Base-by-base conservation (phyloP, 1,140 invertebrate genomes). In the Aradophagus sp. region DNA sequence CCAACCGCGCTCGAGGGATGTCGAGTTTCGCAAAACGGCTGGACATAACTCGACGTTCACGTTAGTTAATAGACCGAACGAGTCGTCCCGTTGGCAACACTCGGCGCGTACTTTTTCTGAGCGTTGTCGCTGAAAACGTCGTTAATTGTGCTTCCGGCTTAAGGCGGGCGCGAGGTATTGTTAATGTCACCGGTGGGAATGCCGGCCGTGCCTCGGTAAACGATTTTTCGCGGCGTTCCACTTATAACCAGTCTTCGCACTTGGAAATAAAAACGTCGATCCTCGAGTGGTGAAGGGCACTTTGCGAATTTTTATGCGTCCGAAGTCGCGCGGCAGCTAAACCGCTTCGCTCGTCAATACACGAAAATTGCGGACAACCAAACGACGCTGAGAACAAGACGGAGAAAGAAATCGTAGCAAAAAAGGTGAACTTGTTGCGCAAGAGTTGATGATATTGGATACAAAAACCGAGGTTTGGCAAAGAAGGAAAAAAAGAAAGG, bases 361-460 rank as follows among this genome's bases (percentile, higher is more conserved):
- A 27, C 31, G 12, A 38, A 48, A 61, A 29, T 38, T 35, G 29
- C 27, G 56, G 44, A 10, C 48, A 17, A 55, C 31, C 41, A 42
- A 13, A 39, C 23, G 32, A 39, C 38, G 39, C 27, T n/a, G 31
- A 48, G 19, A 35, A 58, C 35, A 52, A 58, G 12, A 14, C 17
- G 39, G 13, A 32, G 35, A 19, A 29, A 17, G 32, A 14, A 31
- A 36, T 17, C 0, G 13, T 15, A 13, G 10, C 16, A 59, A 47
- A 66, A 59, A 65, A 36, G 4, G n/a, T 15, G 15, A 32, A n/a
- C 23, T 56, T 1, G 59, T 59, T 65, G 66, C 42, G 65, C n/a
- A n/a, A n/a, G n/a, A n/a, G n/a, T n/a, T n/a, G n/a, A n/a, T n/a
- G n/a, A n/a, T n/a, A n/a, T n/a, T n/a, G n/a, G n/a, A n/a, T n/a